These are phyloP conservation scores for Ephestia elutella DNA, from an alignment of 1,140 invertebrate genomes.

Conservation along the genomic window DNA sequence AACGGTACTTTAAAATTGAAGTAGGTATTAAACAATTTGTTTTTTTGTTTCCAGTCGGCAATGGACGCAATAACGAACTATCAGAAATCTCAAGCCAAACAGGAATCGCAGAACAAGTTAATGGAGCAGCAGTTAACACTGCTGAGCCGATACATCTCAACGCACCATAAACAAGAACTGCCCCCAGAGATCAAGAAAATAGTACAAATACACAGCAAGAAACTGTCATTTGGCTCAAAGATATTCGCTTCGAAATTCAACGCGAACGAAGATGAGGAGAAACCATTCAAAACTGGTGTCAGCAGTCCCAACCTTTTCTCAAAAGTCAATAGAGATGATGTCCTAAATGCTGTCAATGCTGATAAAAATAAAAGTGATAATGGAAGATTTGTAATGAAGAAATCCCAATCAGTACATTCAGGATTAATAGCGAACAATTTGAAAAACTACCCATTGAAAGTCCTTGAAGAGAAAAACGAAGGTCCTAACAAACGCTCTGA, in stretches of 20 bases:
- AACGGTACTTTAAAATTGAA: too few species aligned
- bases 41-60: constrained; percentile 49
- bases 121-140: constrained; percentile 64
- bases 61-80: constrained; percentile 64
- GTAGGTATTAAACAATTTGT: background rate
- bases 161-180: constrained; percentile 53
- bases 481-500: constrained; percentile 19
- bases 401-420: constrained; percentile 68
- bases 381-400: constrained; percentile 66
- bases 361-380: constrained; percentile 36
- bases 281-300: constrained; percentile 54
- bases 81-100: constrained; percentile 52
- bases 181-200: constrained; percentile 64
- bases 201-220: constrained; percentile 59
- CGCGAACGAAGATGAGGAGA: constrained; percentile 48
- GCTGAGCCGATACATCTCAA: constrained; percentile 56
- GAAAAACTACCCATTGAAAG: constrained; percentile 48
- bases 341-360: constrained; percentile 36
- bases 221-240: constrained; percentile 59
- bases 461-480: constrained; percentile 51
- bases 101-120: constrained; percentile 56
- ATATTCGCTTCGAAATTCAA: constrained; percentile 61
- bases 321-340: constrained; percentile 52
- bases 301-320: constrained; percentile 67
- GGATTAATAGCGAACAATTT: constrained; percentile 48